These are phyloP conservation scores for Lophura swinhoii DNA, from an alignment of 2,797 vertebrate genomes.

Conservation along the genomic window DNA sequence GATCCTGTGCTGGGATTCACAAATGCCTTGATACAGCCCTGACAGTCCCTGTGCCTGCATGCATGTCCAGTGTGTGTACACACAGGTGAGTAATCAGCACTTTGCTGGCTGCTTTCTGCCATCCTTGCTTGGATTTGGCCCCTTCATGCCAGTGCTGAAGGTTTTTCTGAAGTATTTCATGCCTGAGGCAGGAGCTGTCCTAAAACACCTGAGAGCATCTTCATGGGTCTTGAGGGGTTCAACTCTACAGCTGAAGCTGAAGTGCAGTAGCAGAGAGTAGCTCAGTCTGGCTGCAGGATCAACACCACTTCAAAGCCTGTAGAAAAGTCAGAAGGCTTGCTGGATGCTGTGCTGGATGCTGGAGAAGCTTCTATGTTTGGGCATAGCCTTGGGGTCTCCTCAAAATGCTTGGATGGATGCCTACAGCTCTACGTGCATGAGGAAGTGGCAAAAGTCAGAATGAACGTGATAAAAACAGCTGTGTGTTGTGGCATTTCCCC, in stretches of 20 bases:
- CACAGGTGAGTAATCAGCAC: neutral
- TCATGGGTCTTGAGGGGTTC: neutral
- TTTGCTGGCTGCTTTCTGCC: neutral
- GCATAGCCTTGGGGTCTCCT: neutral
- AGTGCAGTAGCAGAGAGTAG: neutral
- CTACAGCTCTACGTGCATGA: neutral
- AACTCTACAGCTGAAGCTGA: neutral
- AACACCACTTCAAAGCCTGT: neutral
- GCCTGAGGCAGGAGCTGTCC: neutral
- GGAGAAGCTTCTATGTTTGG: neutral
- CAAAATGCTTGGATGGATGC: neutral
- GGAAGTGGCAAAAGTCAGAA: neutral
- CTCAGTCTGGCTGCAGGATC: fast-evolving
- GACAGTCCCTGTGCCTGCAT: neutral
- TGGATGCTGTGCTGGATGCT: neutral
- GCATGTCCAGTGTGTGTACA: neutral
- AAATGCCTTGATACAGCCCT: neutral
- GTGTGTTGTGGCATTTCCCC: neutral
- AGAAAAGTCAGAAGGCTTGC: neutral
- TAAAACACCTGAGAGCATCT: neutral
- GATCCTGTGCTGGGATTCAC: neutral
- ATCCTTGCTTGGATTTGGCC: neutral
- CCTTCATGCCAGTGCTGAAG: neutral
- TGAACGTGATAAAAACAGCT: neutral
- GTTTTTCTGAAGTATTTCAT: neutral